Conservation (phyloP, 2,113 vertebrate genomes). For the Myrmecophaga tridactyla region DNA sequence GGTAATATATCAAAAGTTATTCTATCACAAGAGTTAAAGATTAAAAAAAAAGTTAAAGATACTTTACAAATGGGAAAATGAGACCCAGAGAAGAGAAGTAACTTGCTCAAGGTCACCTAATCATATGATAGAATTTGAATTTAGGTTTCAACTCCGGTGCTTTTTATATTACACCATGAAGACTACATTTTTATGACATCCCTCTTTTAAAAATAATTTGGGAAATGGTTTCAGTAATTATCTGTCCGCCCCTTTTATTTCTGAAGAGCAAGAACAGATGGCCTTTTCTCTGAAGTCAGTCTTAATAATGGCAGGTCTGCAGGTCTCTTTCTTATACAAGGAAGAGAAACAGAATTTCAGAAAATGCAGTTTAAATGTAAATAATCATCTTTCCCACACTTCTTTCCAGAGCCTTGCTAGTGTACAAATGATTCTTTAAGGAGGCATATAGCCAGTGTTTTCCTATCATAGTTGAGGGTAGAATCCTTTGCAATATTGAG, state of each 20-base stretch:
- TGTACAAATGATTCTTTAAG: background rate
- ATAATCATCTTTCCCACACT: background rate
- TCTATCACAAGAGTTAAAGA: background rate
- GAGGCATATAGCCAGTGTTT: background rate
- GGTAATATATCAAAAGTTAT: background rate
- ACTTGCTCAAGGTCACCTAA: too few relatives aligned
- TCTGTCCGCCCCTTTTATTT: background rate
- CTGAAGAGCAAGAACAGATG: background rate
- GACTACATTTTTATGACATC: background rate
- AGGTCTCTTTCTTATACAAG: too few relatives aligned
- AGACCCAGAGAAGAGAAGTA: too few relatives aligned
- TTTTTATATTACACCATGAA: background rate
- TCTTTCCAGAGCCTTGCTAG: background rate
- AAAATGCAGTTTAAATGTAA: background rate
- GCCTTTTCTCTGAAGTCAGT: background rate
- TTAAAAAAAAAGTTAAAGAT: conserved; percentile 11
- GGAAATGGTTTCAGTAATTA: background rate
- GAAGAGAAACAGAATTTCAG: background rate
- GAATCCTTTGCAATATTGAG: background rate
- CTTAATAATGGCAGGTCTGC: background rate
- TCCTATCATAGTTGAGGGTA: background rate
- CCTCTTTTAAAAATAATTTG: background rate
- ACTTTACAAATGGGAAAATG: conserved; percentile 15
- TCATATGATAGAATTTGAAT: background rate
- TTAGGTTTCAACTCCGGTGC: background rate